phyloP scores from a whole-genome alignment of 2,797 vertebrate genomes.

The Anas bernieri region DNA sequence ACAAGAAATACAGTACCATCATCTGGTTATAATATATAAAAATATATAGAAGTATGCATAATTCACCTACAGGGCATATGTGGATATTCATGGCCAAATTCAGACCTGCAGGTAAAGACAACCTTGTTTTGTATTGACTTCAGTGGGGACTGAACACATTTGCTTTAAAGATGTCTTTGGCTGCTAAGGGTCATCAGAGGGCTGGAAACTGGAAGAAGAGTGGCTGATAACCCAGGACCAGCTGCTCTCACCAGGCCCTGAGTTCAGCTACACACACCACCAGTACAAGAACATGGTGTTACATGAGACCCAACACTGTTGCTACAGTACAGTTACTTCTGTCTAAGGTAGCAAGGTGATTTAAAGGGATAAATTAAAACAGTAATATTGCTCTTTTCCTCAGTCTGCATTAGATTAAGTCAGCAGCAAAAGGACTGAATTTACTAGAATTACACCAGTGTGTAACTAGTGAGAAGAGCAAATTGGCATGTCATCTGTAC shows the following conservation, averaged over 20 bases:
- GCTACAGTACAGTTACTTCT: neutral
- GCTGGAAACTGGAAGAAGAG: neutral
- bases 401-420: neutral
- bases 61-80: neutral
- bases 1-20: neutral
- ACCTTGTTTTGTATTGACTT: neutral
- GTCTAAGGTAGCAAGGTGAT: neutral
- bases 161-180: neutral
- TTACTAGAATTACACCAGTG: accelerated
- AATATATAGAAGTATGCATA: neutral
- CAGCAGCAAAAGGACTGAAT: neutral
- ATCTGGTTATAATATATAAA: neutral
- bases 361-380: neutral
- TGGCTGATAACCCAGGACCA: neutral
- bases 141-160: neutral
- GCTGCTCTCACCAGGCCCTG: neutral
- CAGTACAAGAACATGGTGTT: accelerated
- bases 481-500: neutral
- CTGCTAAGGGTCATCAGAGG: neutral
- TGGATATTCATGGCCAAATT: neutral
- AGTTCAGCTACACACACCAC: accelerated
- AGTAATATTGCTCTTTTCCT: neutral
- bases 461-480: neutral
- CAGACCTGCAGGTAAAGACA: neutral
- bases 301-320: neutral